Base-by-base conservation (phyloP, 1,140 invertebrate genomes). In the Nilaparvata lugens region DNA sequence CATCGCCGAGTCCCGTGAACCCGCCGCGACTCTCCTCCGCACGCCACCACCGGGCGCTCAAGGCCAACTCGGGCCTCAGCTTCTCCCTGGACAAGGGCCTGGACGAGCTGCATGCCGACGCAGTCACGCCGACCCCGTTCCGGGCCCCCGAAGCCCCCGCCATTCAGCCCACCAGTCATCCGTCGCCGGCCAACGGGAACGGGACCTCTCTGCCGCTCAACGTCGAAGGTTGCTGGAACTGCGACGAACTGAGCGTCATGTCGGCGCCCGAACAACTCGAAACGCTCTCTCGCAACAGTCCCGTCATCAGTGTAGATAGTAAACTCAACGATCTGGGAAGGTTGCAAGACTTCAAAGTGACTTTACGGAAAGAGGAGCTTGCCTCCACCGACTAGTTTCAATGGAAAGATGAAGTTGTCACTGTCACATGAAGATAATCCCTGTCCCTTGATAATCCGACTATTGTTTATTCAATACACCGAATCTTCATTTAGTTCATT, bases 21-120 rank as follows among this genome's bases (percentile, higher is more conserved):
- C 9, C 53, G 28, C 53, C 61, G 69, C 70, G 13, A 72, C 68
- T 65, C 16, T 68, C 70, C 9, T 62, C 69, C 11, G 75, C 71
- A 1, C 72, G 73, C 14, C 21, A 19, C 19, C 53, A 35, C 11
- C 38, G 23, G 25, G 42, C 56, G 13, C 45, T 71, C 74, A 6
- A 65, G 73, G 18, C 70, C 74, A 42, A 76, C n/a, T 75, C 35
- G 40, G 19, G 18, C n/a, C 40, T 79, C 2, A 72, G 77, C 9
- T 76, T 73, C 21, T 79, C 78, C 1, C 62, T 79, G 9, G 78
- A 79, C 67, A 76, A 78, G 59, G 78, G 77, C 7, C 60, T 80
- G 3, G 72, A 80, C 60, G 74, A 73, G 58, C 72, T 73, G 6
- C 64, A 72, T 25, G 31, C 7, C 1, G 31, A 11, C 31, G 31